Percentiles rank a stretch among this genome's conserved stretches.
These are phyloP conservation scores for Craterocephalus amniculus DNA, from an alignment of 2,797 vertebrate species.

Conservation along the genomic window DNA sequence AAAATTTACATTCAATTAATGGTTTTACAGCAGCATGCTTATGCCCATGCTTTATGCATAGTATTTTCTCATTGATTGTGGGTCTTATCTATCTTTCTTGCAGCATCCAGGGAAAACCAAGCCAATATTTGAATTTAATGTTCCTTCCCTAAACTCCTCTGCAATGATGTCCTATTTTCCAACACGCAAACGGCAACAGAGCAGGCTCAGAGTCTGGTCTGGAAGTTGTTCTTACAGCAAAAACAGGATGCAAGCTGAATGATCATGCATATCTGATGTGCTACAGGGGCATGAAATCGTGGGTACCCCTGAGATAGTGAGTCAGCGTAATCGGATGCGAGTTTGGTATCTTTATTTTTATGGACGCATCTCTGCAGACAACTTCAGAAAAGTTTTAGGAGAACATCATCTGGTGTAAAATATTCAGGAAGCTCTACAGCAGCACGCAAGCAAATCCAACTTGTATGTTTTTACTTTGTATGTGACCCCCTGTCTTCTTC, in stretches of 20 bases:
- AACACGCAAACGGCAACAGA: background rate
- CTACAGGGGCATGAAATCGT: conserved; percentile 1
- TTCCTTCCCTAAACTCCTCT: background rate
- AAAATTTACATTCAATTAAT: background rate
- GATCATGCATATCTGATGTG: conserved; percentile 10
- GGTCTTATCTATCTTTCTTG: background rate
- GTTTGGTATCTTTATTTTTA: background rate
- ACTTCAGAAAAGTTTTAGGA: conserved; percentile 19
- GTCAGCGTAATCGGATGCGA: conserved; percentile 17
- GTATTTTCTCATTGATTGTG: background rate
- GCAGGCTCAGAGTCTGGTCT: background rate
- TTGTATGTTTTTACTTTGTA: background rate
- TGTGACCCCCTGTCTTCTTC: background rate
- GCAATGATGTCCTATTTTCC: conserved; percentile 2
- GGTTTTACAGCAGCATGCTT: background rate
- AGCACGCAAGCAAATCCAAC: conserved; percentile 1
- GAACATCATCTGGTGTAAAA: conserved; percentile 49
- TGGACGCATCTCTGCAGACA: background rate
- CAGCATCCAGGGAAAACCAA: background rate
- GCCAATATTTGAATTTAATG: background rate
- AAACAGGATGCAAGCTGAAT: conserved; percentile 6
- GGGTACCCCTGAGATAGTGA: conserved; percentile 8
- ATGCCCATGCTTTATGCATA: background rate
- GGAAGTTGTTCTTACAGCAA: background rate
- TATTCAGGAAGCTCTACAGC: conserved; percentile 44